Conservation (phyloP, 2,113 vertebrate genomes). For the Ictalurus furcatus region DNA sequence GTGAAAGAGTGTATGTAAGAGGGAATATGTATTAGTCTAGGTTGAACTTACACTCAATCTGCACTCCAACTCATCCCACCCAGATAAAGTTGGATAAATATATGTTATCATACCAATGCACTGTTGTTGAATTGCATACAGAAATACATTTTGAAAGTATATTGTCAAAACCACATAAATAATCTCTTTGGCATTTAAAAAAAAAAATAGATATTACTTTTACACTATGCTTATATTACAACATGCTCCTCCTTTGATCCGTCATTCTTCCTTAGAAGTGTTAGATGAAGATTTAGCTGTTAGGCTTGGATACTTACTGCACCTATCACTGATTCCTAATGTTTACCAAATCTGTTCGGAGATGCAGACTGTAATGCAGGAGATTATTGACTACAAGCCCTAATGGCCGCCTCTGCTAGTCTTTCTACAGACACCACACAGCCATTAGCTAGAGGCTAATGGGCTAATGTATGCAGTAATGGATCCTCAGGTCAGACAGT, state of each 20-base stretch:
- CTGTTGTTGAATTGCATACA: not conserved
- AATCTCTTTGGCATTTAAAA: not conserved
- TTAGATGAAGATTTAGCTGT: slow-evolving; percentile 7
- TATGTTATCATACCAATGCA: not conserved
- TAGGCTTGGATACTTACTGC: not conserved
- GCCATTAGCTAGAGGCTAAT: slow-evolving; percentile 53
- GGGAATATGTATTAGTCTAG: slow-evolving; percentile 36
- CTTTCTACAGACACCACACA: slow-evolving; percentile 35
- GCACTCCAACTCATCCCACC: slow-evolving; percentile 26
- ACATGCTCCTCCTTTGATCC: not conserved
- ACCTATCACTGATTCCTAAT: not conserved
- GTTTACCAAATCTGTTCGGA: slow-evolving; percentile 39
- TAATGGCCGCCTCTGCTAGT: slow-evolving; percentile 45
- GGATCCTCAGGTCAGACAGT: slow-evolving; percentile 51
- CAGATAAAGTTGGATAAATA: not conserved
- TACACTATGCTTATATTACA: not conserved
- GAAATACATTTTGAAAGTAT: not conserved
- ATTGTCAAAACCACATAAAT: not conserved
- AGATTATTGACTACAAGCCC: slow-evolving; percentile 49
- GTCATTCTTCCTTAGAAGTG: not conserved
- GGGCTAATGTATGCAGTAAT: slow-evolving; percentile 54
- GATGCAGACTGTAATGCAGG: slow-evolving; percentile 43
- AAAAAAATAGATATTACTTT: not conserved
- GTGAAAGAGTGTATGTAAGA: not conserved
- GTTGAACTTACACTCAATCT: slow-evolving; percentile 27